These are phyloP conservation scores for Microcebus ravelobensis DNA, from an alignment of 2,113 vertebrate genomes.

Conservation along the genomic window DNA sequence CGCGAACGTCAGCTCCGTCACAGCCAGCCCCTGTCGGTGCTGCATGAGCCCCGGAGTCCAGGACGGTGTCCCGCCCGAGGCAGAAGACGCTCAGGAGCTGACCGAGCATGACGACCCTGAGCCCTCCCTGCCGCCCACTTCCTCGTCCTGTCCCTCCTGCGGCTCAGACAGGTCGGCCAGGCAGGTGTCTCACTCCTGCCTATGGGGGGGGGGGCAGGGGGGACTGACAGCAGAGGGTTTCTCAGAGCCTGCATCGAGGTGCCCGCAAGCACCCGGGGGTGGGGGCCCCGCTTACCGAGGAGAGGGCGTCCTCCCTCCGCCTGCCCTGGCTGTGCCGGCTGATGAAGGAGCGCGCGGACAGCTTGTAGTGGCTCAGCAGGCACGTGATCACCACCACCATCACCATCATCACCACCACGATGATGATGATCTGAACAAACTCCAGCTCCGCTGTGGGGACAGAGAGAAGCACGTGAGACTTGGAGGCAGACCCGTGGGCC, in stretches of 20 bases:
- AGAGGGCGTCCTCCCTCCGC: constrained; percentile 90
- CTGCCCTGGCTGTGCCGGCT: constrained; percentile 91
- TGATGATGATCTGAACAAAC: constrained; percentile 98
- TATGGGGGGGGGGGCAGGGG: too few relatives aligned
- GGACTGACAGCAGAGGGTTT: too few relatives aligned
- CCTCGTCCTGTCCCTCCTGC: accelerated
- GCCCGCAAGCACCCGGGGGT: not conserved
- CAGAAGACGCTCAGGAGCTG: not conserved
- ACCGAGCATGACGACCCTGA: not conserved
- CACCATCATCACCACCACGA: constrained; percentile 98
- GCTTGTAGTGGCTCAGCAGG: constrained; percentile 96
- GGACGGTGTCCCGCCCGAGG: not conserved
- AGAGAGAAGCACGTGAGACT: constrained; percentile 62
- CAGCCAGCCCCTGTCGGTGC: not conserved
- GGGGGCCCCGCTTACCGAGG: constrained; percentile 88
- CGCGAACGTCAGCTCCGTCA: accelerated
- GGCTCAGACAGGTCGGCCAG: not conserved
- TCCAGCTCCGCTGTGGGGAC: constrained; percentile 93
- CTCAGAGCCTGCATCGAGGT: not conserved
- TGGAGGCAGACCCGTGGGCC: accelerated
- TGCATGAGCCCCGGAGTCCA: not conserved
- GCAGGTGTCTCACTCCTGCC: too few relatives aligned
- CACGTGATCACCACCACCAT: constrained; percentile 99
- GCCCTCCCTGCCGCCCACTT: not conserved
- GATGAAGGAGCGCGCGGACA: constrained; percentile 94